Evolutionary conservation across 37 sponge, comb jelly and placozoan genomes (phyloP), one percentile per base, ranked within the genome.

Genomic region (Spongilla lacustris): DNA sequence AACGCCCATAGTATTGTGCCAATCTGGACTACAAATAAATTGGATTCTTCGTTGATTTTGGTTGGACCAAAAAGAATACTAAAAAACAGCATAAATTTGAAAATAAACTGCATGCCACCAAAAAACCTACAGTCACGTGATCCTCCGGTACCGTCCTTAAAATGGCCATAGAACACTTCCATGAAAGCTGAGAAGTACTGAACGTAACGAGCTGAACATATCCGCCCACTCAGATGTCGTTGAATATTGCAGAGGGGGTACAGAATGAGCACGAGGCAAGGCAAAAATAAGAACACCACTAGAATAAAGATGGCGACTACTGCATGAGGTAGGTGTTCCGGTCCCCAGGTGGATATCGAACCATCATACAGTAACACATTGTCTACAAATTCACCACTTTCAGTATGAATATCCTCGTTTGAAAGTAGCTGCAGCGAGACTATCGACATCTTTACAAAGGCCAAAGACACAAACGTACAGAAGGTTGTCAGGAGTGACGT

Each of bases 111-210:
- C 22, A 30, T 32, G 31, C 75, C 75, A 5, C 33, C 75, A 74
- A 74, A 17, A 8, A 32, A 30, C 4, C 75, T 2, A 32, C 34
- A 74, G 8, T 74, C 75, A 32, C 28, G 23, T 30, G 75, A 32
- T 25, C 33, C 50, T 30, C 9, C 73, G 13, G 50, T 71, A 5
- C 83, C 83, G 38, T 72, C 38, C 71, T 83, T 83, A 4, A 46
- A 71, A 26, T 50, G 73, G 41, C 83, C 83, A 29, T 83, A 73
- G 48, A 83, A 83, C 14, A 14, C 46, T 2, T 83, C 83, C 25
- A 72, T 37, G 49, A 83, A 36, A 66, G 29, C 28, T 23, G 58
- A 17, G 21, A 36, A 38, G 49, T 19, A 35, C 36, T 41, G 78
- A 9, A 37, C 48, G 25, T 77, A 22, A 5, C 26, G 49, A 31